phyloP scores from a whole-genome alignment of 2,113 vertebrate species.

The Varanus salvator region DNA sequence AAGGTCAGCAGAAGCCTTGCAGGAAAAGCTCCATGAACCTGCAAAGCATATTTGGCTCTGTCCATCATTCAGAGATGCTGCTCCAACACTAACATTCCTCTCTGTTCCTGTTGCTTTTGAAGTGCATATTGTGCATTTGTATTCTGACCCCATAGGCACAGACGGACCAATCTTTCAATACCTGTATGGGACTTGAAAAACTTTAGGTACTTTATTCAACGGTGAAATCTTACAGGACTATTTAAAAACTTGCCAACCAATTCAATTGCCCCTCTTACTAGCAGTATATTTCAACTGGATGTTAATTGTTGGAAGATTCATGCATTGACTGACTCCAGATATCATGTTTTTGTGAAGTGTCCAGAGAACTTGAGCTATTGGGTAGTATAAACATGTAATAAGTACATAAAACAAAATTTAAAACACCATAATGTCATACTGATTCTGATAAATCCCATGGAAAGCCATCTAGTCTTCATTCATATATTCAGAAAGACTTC shows the following conservation, averaged over 20 bases:
- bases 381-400: too few relatives aligned
- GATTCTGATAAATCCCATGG: constrained; percentile 47
- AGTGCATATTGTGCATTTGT: background rate
- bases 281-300: background rate
- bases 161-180: background rate
- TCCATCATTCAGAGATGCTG: background rate
- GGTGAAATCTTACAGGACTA: background rate
- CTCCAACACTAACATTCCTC: background rate
- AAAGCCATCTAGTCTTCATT: background rate
- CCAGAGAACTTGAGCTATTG: too few relatives aligned
- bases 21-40: too few relatives aligned
- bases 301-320: background rate
- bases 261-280: background rate
- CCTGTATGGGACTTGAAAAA: background rate
- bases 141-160: background rate
- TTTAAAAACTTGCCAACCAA: background rate
- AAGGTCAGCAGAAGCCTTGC: too few relatives aligned
- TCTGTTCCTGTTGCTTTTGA: background rate
- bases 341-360: too few relatives aligned
- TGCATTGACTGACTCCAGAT: background rate
- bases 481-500: constrained; percentile 31
- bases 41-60: background rate
- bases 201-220: background rate
- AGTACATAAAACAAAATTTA: too few relatives aligned
- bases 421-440: constrained; percentile 15